Conservation (phyloP, 2,113 vertebrate species). For the Crotalus horridus region DNA sequence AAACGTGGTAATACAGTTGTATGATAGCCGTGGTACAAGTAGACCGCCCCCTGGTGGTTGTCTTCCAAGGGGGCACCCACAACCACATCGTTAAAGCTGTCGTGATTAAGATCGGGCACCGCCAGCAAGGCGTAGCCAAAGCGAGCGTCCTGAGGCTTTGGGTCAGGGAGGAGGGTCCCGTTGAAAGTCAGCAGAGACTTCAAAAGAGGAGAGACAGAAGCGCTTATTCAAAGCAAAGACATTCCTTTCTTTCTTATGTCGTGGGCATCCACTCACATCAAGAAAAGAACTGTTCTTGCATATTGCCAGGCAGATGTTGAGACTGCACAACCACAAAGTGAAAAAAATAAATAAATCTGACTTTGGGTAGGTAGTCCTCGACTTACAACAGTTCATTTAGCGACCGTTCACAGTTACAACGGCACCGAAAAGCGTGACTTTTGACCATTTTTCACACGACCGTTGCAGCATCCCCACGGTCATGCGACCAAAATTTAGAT, state of each 20-base stretch:
- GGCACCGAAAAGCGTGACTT: too few relatives aligned
- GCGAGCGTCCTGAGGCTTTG: constrained; percentile 80
- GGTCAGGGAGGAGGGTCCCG: constrained; percentile 75
- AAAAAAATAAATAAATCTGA: not conserved
- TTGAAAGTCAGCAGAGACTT: constrained; percentile 76
- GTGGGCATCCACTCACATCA: not conserved
- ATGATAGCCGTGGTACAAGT: constrained; percentile 81
- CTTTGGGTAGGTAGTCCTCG: not conserved
- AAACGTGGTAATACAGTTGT: constrained; percentile 71
- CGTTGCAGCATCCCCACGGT: too few relatives aligned
- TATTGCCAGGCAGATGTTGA: not conserved
- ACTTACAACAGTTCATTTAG: too few relatives aligned
- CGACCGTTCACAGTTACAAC: too few relatives aligned
- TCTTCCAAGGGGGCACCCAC: constrained; percentile 93
- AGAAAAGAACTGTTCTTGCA: not conserved
- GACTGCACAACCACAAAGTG: not conserved
- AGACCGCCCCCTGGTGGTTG: constrained; percentile 85
- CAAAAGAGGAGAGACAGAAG: not conserved
- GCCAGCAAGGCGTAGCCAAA: constrained; percentile 86
- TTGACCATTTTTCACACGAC: too few relatives aligned
- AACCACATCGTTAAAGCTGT: constrained; percentile 78
- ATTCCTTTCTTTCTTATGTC: not conserved
- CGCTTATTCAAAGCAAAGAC: not conserved
- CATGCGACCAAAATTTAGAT: too few relatives aligned
- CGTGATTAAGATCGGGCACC: constrained; percentile 86